phyloP scores from a whole-genome alignment of 2,113 vertebrate genomes.

The Acrocephalus arundinaceus region DNA sequence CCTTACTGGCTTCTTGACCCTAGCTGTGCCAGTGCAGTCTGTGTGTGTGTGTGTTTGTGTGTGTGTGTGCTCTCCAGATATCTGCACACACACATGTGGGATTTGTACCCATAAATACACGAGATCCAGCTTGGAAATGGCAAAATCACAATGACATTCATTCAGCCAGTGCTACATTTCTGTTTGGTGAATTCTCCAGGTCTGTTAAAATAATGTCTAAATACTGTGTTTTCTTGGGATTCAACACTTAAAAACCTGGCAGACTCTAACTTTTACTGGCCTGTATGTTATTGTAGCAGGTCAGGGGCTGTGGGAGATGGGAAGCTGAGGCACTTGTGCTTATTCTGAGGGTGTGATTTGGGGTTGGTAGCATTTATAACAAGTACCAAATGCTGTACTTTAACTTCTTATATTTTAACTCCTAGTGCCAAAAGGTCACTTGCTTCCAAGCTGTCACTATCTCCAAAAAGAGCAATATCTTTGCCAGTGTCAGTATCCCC shows the following conservation, averaged over 20 bases:
- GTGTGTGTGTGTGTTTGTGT: no score
- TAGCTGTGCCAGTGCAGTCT: background rate
- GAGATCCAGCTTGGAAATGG: background rate
- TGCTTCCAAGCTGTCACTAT: background rate
- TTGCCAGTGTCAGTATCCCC: background rate
- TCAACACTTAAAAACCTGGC: background rate
- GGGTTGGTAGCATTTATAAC: background rate
- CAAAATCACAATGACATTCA: accelerated
- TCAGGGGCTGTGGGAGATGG: background rate
- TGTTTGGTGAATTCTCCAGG: background rate
- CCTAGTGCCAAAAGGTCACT: background rate
- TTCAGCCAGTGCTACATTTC: background rate
- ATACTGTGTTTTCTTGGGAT: background rate
- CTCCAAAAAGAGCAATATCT: background rate
- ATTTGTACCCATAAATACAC: accelerated
- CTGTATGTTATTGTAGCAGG: accelerated
- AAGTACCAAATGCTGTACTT: background rate
- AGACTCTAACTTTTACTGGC: background rate
- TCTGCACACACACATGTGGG: accelerated
- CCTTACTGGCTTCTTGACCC: background rate
- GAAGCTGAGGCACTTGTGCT: background rate
- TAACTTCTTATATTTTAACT: background rate
- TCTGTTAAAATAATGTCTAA: background rate
- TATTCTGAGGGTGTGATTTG: background rate
- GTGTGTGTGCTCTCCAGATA: background rate